phyloP scores from a whole-genome alignment of 2,888 invertebrate genomes.

The Xylocampa areola region DNA sequence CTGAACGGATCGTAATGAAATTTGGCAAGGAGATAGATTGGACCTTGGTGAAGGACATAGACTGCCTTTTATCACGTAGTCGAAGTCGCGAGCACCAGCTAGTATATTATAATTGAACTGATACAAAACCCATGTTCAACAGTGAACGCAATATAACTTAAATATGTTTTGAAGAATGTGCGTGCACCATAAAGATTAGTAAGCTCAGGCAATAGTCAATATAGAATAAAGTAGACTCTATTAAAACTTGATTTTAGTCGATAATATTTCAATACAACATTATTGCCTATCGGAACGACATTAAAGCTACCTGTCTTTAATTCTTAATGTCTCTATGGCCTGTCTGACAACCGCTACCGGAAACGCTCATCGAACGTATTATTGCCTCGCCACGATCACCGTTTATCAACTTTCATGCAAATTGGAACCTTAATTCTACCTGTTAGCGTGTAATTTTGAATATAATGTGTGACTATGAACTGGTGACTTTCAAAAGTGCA shows the following conservation, averaged over 20 bases:
- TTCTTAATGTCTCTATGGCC: slow-evolving; percentile 41
- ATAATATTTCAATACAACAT: slow-evolving; percentile 17
- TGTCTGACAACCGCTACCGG: slow-evolving; percentile 33
- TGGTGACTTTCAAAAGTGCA: slow-evolving; percentile 47
- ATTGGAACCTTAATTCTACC: slow-evolving; percentile 30
- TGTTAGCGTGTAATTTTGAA: slow-evolving; percentile 25
- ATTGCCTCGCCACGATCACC: slow-evolving; percentile 28
- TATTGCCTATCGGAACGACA: slow-evolving; percentile 30
- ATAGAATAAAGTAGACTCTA: background rate
- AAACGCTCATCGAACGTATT: slow-evolving; percentile 38
- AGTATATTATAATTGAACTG: too few relatives aligned
- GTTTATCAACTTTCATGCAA: slow-evolving; percentile 29
- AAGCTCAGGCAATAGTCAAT: background rate
- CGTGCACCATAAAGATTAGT: too few relatives aligned
- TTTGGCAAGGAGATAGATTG: too few relatives aligned
- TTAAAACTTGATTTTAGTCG: slow-evolving; percentile 13
- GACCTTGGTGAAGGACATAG: too few relatives aligned
- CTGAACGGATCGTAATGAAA: too few relatives aligned
- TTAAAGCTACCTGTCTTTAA: slow-evolving; percentile 45
- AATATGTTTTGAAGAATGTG: too few relatives aligned
- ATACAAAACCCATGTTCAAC: too few relatives aligned
- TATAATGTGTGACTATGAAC: slow-evolving; percentile 19
- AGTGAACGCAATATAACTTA: too few relatives aligned
- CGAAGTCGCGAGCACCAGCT: too few relatives aligned
- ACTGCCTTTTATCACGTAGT: too few relatives aligned